Evolutionary conservation across 2,888 invertebrate genomes (phyloP).

Genomic region (Pasiphila rectangulata): DNA sequence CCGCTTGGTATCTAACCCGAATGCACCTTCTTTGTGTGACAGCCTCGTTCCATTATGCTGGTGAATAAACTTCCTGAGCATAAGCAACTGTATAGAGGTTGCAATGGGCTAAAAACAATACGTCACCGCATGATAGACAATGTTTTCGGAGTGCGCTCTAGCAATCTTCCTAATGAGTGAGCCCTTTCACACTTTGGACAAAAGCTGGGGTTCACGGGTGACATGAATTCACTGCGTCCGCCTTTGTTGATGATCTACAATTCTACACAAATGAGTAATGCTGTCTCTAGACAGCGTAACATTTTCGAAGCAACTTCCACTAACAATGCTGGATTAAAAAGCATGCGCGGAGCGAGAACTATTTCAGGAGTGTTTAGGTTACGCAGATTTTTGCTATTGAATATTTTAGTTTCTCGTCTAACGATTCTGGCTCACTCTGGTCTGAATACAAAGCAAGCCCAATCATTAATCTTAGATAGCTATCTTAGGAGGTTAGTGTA

Average conservation of each 20-base stretch:
- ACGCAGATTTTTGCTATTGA: background rate
- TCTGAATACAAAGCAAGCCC: no score
- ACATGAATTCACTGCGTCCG: conserved; percentile 65
- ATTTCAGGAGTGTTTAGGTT: background rate
- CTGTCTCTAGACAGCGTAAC: conserved; percentile 12
- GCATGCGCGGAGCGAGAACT: background rate
- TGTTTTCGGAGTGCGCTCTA: conserved; percentile 68
- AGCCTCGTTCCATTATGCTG: conserved; percentile 58
- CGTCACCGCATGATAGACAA: conserved; percentile 58
- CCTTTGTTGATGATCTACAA: conserved; percentile 58
- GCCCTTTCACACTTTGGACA: conserved; percentile 77
- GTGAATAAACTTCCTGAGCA: conserved; percentile 64
- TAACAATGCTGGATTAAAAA: conserved; percentile 9
- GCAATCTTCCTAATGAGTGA: conserved; percentile 81
- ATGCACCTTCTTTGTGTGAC: conserved; percentile 62
- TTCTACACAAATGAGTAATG: conserved; percentile 47
- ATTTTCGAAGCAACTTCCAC: conserved; percentile 19
- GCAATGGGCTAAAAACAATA: conserved; percentile 63
- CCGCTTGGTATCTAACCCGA: conserved; percentile 58
- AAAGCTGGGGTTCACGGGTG: conserved; percentile 75
- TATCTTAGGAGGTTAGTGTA: no score
- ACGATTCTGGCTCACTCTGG: background rate
- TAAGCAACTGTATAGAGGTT: conserved; percentile 54
- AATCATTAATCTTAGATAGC: no score
- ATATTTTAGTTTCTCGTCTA: background rate